A percentile compares a stretch with the other conserved stretches of the same genome.
Conservation (phyloP, 2,797 vertebrate genomes). For the Sebastes nivosus region DNA sequence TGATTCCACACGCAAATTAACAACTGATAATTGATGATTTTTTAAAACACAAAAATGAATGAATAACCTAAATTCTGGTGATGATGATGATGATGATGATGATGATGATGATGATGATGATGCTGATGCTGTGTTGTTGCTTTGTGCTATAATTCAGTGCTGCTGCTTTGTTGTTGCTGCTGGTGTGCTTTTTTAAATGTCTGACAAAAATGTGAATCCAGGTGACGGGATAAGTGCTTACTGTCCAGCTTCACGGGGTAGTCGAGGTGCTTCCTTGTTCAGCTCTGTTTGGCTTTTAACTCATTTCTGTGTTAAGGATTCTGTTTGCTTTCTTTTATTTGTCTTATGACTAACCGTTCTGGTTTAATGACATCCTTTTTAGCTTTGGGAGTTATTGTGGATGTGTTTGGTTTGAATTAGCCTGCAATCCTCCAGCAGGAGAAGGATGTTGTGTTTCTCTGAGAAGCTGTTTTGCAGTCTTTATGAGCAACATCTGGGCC, state of each 20-base stretch:
- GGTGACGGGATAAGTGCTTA: conserved; percentile 26
- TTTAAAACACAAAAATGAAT: conserved; percentile 40
- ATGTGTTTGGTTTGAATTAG: conserved; percentile 36
- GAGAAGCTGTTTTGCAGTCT: conserved; percentile 64
- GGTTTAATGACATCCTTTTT: conserved; percentile 3
- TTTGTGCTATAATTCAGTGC: conserved; percentile 64
- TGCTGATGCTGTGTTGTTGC: conserved; percentile 64
- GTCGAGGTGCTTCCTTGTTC: background rate
- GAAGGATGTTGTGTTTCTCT: conserved; percentile 10
- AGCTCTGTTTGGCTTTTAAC: conserved; percentile 24
- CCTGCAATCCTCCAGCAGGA: background rate
- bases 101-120: conserved; percentile 49
- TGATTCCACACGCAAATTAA: conserved; percentile 77
- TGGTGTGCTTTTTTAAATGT: conserved; percentile 53
- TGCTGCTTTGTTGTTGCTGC: conserved; percentile 63
- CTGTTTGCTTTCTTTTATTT: conserved; percentile 22
- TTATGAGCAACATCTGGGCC: conserved; percentile 65
- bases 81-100: conserved; percentile 56
- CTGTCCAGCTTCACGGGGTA: background rate
- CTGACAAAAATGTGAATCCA: conserved; percentile 35
- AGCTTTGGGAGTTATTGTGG: background rate
- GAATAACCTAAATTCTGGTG: conserved; percentile 61
- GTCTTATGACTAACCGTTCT: background rate
- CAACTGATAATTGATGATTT: conserved; percentile 69
- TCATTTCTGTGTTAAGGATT: conserved; percentile 5